These are phyloP conservation scores for Acronicta psi DNA, from an alignment of 2,888 invertebrate species.

Conservation along the genomic window DNA sequence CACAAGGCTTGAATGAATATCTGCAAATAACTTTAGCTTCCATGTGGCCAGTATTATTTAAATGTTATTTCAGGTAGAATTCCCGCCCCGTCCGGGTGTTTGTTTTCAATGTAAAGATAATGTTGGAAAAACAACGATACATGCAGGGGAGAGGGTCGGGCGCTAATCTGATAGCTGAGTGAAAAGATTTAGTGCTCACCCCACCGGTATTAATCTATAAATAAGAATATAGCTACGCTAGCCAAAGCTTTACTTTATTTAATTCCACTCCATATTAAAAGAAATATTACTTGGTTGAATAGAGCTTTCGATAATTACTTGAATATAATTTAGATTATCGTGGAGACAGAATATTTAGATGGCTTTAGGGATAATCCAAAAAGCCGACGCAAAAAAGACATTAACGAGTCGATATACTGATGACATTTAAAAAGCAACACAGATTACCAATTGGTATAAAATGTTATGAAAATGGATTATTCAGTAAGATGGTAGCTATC, in stretches of 20 bases:
- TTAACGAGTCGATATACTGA: slow-evolving; percentile 36
- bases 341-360: slow-evolving; percentile 43
- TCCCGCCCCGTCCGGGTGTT: slow-evolving; percentile 59
- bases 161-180: slow-evolving; percentile 82
- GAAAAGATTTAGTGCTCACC: slow-evolving; percentile 83
- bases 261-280: slow-evolving; percentile 16
- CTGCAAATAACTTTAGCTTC: not conserved
- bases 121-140: slow-evolving; percentile 83
- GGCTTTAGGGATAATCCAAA: slow-evolving; percentile 44
- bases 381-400: slow-evolving; percentile 39
- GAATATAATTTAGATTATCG: slow-evolving; percentile 39
- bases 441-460: slow-evolving; percentile 19
- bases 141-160: slow-evolving; percentile 72
- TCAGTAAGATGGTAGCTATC: slow-evolving; percentile 10
- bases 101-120: slow-evolving; percentile 78
- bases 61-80: slow-evolving; percentile 72
- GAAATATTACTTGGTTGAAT: slow-evolving; percentile 23
- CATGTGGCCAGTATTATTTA: slow-evolving; percentile 53
- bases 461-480: slow-evolving; percentile 16
- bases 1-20: not conserved
- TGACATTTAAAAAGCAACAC: slow-evolving; percentile 31
- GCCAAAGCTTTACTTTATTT: slow-evolving; percentile 1
- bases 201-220: slow-evolving; percentile 72
- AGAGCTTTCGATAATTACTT: slow-evolving; percentile 33
- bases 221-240: slow-evolving; percentile 50